Percentiles rank a stretch among this genome's conserved stretches.
phyloP scores from a whole-genome alignment of 2,888 invertebrate genomes.

The Melinaea marsaeus region DNA sequence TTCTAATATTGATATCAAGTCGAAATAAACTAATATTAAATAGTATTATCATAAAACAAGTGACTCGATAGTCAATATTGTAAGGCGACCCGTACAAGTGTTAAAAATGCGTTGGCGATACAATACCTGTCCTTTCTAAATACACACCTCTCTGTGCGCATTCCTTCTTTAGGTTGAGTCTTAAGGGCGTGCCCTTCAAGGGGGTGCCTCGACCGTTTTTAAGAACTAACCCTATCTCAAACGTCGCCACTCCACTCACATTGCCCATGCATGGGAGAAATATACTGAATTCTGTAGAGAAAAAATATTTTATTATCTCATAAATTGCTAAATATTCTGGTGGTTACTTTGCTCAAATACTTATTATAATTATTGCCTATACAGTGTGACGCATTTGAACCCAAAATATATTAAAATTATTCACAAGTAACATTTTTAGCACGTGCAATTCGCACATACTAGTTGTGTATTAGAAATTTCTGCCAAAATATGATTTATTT shows the following conservation, averaged over 20 bases:
- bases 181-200: slow-evolving; percentile 90
- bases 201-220: slow-evolving; percentile 88
- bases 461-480: no score
- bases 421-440: no score
- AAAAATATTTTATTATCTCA: slow-evolving; percentile 2
- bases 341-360: no score
- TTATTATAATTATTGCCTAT: no score
- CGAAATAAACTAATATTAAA: background rate
- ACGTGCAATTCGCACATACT: no score
- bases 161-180: slow-evolving; percentile 93
- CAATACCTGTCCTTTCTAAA: slow-evolving; percentile 80
- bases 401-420: no score
- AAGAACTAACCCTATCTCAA: slow-evolving; percentile 91
- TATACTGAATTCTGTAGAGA: slow-evolving; percentile 88
- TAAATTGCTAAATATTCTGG: no score
- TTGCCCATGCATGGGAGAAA: slow-evolving; percentile 92
- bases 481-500: no score
- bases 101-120: slow-evolving; percentile 80
- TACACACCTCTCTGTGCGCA: slow-evolving; percentile 95
- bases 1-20: slow-evolving; percentile 44
- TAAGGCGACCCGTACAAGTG: slow-evolving; percentile 65
- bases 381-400: no score
- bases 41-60: background rate
- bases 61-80: slow-evolving; percentile 36
- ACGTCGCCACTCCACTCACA: slow-evolving; percentile 90